These are phyloP conservation scores for Fringilla coelebs DNA, from an alignment of 2,797 vertebrate species.

Conservation along the genomic window DNA sequence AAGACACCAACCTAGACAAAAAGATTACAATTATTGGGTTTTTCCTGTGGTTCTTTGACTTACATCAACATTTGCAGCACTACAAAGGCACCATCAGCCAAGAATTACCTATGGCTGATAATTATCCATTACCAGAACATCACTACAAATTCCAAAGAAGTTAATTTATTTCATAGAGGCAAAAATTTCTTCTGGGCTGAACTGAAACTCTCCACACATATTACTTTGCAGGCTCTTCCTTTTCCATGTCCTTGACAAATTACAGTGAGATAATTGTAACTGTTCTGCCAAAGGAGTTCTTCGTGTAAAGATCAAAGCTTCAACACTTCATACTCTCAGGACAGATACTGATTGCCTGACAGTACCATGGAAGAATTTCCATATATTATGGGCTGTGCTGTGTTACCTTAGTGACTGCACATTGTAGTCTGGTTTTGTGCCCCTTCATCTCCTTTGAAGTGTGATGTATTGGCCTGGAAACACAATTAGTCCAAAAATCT, in stretches of 20 bases:
- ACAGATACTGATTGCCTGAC: conserved; percentile 10
- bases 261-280: neutral
- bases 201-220: neutral
- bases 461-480: neutral
- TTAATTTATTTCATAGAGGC: neutral
- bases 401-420: neutral
- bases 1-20: conserved; percentile 70
- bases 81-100: neutral
- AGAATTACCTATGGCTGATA: neutral
- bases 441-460: neutral
- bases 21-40: neutral
- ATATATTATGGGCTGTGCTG: neutral
- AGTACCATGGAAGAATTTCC: neutral
- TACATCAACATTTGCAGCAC: neutral
- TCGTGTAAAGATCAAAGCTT: conserved; percentile 31
- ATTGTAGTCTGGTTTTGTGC: neutral
- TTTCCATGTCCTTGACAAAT: conserved; percentile 1
- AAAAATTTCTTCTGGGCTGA: neutral
- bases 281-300: conserved; percentile 16
- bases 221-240: neutral
- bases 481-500: neutral
- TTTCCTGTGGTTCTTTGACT: neutral
- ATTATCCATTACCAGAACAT: conserved; percentile 13
- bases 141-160: neutral
- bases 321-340: conserved; percentile 10